These are phyloP conservation scores for Umimayanthus chanpuru DNA, from an alignment of 92 coral and sea anemone species.

Conservation along the genomic window DNA sequence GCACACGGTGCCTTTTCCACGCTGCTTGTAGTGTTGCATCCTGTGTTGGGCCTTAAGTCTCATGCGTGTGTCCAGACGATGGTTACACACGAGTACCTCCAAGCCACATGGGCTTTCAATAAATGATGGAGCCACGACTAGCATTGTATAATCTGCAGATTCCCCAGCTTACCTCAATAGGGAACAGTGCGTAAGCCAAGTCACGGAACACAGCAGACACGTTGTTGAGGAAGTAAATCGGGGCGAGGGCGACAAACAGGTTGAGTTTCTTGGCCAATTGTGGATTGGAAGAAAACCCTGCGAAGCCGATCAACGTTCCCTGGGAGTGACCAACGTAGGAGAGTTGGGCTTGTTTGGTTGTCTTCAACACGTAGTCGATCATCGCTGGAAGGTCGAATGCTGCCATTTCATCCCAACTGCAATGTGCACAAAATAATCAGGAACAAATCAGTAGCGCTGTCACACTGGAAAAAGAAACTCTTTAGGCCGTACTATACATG, in stretches of 20 bases:
- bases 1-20: too few relatives aligned
- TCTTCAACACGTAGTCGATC: conserved; percentile 44
- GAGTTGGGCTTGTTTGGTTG: conserved; percentile 39
- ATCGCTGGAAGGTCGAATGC: conserved; percentile 47
- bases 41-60: too few relatives aligned
- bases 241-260: conserved; percentile 54
- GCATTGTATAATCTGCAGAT: neutral
- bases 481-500: too few relatives aligned
- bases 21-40: too few relatives aligned
- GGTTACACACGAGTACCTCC: too few relatives aligned
- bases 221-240: conserved; percentile 29
- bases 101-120: too few relatives aligned
- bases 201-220: neutral
- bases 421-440: neutral
- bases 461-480: too few relatives aligned
- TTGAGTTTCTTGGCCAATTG: conserved; percentile 52
- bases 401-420: conserved; percentile 49
- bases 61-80: too few relatives aligned
- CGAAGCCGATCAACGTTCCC: conserved; percentile 52
- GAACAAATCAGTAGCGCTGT: too few relatives aligned
- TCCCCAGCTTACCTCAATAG: neutral
- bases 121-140: too few relatives aligned
- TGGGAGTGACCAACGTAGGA: conserved; percentile 57
- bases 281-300: conserved; percentile 31
- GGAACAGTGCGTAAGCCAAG: conserved; percentile 17